Conservation (phyloP, 2,888 invertebrate genomes). For the Chaetoderma sp. region DNA sequence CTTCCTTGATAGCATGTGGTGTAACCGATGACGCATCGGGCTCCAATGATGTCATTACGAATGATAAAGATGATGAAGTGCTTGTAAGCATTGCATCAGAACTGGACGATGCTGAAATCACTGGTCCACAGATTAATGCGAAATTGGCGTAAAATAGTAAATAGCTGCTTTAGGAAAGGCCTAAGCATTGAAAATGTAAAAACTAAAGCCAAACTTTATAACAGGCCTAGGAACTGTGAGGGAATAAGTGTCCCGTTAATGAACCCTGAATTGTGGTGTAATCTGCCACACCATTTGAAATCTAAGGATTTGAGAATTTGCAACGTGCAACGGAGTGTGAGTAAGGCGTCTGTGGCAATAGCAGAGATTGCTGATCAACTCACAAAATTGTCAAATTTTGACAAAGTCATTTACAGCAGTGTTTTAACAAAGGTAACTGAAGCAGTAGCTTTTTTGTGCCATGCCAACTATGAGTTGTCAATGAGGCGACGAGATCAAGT, state of each 20-base stretch:
- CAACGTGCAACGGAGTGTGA: not conserved
- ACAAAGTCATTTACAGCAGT: not conserved
- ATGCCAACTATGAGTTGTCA: not conserved
- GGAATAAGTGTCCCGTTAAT: constrained; percentile 3
- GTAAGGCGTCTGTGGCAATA: not conserved
- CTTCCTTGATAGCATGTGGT: too few species aligned
- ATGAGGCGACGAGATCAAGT: not conserved
- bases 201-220: not conserved
- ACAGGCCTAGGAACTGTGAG: too few species aligned
- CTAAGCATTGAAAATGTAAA: not conserved
- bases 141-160: not conserved
- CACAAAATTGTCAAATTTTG: not conserved
- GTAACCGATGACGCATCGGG: too few species aligned
- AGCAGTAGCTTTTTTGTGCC: not conserved
- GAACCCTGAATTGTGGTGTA: constrained; percentile 1
- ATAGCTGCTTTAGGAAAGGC: not conserved
- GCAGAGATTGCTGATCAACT: not conserved
- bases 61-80: not conserved
- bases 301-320: not conserved
- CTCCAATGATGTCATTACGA: too few species aligned
- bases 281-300: not conserved
- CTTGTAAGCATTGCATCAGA: too few species aligned
- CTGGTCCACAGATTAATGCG: not conserved
- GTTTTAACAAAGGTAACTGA: not conserved
- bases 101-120: too few species aligned